Conservation (phyloP, 2,797 vertebrate species). For the Pipistrellus nathusii region DNA sequence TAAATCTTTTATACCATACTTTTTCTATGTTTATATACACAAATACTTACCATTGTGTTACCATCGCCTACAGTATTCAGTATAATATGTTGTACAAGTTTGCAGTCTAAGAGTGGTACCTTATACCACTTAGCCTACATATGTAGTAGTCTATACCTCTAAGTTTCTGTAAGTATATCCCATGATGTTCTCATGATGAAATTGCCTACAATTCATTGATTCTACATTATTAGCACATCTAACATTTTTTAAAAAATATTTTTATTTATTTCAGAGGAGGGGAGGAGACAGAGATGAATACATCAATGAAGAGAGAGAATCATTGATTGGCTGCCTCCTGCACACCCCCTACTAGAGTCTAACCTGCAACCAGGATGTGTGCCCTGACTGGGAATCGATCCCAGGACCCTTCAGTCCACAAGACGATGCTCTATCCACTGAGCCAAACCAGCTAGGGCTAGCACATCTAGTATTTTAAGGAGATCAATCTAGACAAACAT, state of each 20-base stretch:
- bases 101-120: background rate
- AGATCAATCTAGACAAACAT: background rate
- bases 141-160: background rate
- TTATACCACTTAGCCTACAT: background rate
- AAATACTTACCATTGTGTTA: background rate
- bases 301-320: too few relatives aligned
- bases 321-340: too few relatives aligned
- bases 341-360: too few relatives aligned
- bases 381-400: too few relatives aligned
- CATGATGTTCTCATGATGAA: background rate
- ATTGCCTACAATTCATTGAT: background rate
- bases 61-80: background rate
- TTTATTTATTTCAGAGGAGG: too few relatives aligned
- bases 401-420: too few relatives aligned
- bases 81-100: background rate
- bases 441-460: too few relatives aligned
- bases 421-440: too few relatives aligned
- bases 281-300: too few relatives aligned
- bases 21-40: background rate
- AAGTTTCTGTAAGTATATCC: background rate
- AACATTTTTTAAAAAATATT: background rate
- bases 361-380: too few relatives aligned
- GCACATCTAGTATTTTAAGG: background rate
- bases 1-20: background rate
- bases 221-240: background rate